Conservation (phyloP, 1,140 invertebrate species). For the Hetaerina americana region DNA sequence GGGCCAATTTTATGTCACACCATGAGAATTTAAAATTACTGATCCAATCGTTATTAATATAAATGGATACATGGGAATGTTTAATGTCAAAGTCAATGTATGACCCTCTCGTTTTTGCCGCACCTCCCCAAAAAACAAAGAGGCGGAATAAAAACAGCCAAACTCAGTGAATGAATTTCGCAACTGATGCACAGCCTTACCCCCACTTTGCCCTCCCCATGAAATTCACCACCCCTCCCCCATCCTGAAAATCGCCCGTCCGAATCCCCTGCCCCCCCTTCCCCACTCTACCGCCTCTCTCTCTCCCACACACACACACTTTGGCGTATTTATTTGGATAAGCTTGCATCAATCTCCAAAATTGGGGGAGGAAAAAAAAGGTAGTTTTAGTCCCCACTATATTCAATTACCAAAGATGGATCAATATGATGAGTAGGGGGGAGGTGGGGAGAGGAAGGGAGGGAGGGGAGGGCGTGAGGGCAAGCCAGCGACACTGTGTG, state of each 20-base stretch:
- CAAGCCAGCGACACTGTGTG: too few species aligned
- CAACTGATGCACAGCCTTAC: not conserved
- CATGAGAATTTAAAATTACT: not conserved
- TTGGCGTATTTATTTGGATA: not conserved
- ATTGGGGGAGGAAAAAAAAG: not conserved
- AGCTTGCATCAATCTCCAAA: not conserved
- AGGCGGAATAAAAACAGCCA: not conserved
- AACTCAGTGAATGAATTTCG: not conserved
- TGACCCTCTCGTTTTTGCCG: not conserved
- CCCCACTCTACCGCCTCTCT: too few species aligned
- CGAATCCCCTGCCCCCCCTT: too few species aligned
- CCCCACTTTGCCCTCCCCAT: too few species aligned
- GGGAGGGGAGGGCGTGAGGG: not conserved
- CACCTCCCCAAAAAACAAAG: not conserved
- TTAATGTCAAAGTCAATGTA: not conserved
- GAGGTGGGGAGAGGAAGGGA: not conserved
- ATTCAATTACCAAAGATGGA: not conserved
- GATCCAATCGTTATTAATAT: not conserved
- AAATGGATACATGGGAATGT: not conserved
- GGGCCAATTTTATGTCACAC: too few species aligned
- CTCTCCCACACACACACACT: not conserved
- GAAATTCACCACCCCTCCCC: too few species aligned
- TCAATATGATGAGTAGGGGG: not conserved
- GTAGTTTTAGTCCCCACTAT: not conserved
- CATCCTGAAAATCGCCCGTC: too few species aligned